A percentile compares a stretch with the other conserved stretches of the same genome.
These are phyloP conservation scores for Habroteleia sp. DNA, from an alignment of 2,888 invertebrate species.

Conservation along the genomic window DNA sequence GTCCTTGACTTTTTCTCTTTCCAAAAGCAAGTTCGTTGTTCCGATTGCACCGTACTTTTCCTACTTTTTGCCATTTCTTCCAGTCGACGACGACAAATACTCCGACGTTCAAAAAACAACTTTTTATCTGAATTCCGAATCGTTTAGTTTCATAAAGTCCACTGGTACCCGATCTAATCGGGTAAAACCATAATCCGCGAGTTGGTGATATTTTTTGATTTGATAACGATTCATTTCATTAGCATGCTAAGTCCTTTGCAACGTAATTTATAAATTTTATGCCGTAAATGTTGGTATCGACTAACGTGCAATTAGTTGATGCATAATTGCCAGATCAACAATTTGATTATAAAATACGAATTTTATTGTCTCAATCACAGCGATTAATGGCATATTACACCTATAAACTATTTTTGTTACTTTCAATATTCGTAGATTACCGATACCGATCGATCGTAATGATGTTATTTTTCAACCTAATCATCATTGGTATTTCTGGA, in stretches of 20 bases:
- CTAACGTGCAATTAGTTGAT: conserved; percentile 31
- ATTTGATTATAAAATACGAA: conserved; percentile 36
- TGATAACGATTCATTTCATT: conserved; percentile 30
- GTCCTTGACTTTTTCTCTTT: too few species aligned
- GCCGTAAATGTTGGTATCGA: neutral
- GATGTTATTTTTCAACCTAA: conserved; percentile 17
- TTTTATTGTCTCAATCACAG: conserved; percentile 25
- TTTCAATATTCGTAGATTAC: conserved; percentile 4
- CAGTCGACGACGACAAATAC: too few species aligned
- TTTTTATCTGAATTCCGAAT: too few species aligned
- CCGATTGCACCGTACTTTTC: too few species aligned
- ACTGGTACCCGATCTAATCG: conserved; percentile 6
- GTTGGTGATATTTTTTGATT: conserved; percentile 1
- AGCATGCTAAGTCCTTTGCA: conserved; percentile 5
- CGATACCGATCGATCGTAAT: conserved; percentile 4
- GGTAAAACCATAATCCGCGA: neutral
- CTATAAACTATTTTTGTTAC: conserved; percentile 18
- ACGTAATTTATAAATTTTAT: conserved; percentile 21
- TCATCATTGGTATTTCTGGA: too few species aligned
- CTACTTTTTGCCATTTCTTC: too few species aligned
- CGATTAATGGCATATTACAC: conserved; percentile 15
- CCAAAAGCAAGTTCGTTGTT: too few species aligned
- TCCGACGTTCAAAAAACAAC: too few species aligned
- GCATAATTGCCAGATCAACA: conserved; percentile 28
- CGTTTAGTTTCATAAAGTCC: neutral